Evolutionary conservation across 2,113 vertebrate genomes (phyloP), one percentile per base, ranked within the genome.

Genomic region (Amblyornis subalaris): DNA sequence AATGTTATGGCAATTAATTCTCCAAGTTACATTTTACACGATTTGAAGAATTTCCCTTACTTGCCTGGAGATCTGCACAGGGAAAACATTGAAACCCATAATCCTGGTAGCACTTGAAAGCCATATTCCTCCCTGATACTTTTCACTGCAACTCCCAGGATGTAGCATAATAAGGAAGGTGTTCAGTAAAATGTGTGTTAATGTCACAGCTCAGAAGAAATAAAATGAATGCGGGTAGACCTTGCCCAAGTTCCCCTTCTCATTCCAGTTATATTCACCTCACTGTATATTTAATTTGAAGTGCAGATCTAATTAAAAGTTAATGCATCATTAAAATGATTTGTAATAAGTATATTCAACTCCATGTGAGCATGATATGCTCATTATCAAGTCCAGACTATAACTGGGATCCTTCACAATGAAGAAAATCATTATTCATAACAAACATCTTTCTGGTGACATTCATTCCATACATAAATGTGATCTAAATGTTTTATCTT

Each of bases 281-380:
- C 50, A 67, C 36, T 51, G 50, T 75, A 44, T 18, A 28, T 53
- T 40, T 91, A 54, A 91, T 81, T 80, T 35, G 93, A 94, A 85
- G 88, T 44, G 65, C 85, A 77, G 57, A 94, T 70, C 88, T 95
- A 94, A 97, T 96, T 89, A 96, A 97, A 96, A 85, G 85, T 93
- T 96, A 97, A 85, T 97, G 84, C 85, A 65, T 97, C 96, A 96
- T 97, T 97, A 97, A 96, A 97, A 96, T 96, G 74, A 96, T 97
- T 97, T 96, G 72, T 83, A 64, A 65, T 72, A 67, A 95, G 87
- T 90, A 90, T 80, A 53, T 78, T 93, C 81, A 93, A 66, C 80
- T 84, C 53, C 44, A 72, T 76, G 83, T 78, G 89, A 86, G 73
- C 90, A 87, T 88, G 89, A 81, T 89, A 76, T 35, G 6, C 53